Conservation (phyloP, 2,888 invertebrate genomes). For the Dorcus hopei region DNA sequence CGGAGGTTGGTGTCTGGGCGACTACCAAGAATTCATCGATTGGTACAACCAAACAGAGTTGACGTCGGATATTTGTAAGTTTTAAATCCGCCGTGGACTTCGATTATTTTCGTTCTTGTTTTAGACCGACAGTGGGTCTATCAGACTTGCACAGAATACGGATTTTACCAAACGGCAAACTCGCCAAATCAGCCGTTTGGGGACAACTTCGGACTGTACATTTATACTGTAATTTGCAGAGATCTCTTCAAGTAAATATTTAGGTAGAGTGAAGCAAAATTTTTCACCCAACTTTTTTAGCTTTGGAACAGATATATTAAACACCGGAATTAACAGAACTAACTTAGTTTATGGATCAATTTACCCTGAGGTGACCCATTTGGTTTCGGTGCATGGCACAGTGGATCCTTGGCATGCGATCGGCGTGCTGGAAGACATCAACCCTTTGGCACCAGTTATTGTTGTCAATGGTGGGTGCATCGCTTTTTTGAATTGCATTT, state of each 20-base stretch:
- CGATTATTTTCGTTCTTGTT: background rate
- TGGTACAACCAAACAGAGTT: slow-evolving; percentile 2
- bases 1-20: slow-evolving; percentile 8
- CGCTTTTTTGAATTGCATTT: background rate
- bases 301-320: slow-evolving; percentile 10
- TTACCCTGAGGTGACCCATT: slow-evolving; percentile 12
- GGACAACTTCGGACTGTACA: slow-evolving; percentile 13
- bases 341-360: slow-evolving; percentile 16
- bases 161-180: slow-evolving; percentile 20
- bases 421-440: slow-evolving; percentile 50
- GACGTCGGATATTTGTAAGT: slow-evolving; percentile 10
- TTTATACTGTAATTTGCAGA: slow-evolving; percentile 15
- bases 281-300: background rate
- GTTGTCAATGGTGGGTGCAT: slow-evolving; percentile 25
- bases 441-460: slow-evolving; percentile 29
- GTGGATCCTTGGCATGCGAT: slow-evolving; percentile 60
- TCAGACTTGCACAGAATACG: slow-evolving; percentile 24
- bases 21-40: slow-evolving; percentile 16
- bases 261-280: background rate
- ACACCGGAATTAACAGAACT: slow-evolving; percentile 13
- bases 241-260: slow-evolving; percentile 17
- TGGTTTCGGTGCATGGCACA: slow-evolving; percentile 33
- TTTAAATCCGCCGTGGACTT: background rate
- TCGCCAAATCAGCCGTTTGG: slow-evolving; percentile 17
- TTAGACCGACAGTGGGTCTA: slow-evolving; percentile 22